Base-by-base conservation (phyloP, 1,140 invertebrate species). In the Sitodiplosis mosellana region DNA sequence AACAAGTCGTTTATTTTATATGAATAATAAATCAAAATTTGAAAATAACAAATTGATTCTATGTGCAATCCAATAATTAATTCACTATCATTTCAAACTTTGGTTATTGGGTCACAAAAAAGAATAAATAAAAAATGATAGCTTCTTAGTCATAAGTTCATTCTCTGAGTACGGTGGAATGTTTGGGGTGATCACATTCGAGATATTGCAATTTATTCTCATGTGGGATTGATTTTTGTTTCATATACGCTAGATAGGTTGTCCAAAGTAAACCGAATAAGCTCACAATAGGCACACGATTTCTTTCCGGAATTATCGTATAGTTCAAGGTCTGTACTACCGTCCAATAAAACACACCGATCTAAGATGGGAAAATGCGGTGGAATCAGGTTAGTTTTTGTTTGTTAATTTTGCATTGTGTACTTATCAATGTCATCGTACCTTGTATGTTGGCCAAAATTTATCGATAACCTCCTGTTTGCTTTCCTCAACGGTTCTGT, bases 161-260 rank as follows among this genome's bases (percentile, higher is more conserved):
- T 27, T 27, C 27, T 27, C 27, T 27, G 27, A 27, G 27, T 27
- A 10, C 27, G 27, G 27, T 10, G 27, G 27, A 27, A 27, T 27
- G 27, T 27, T 27, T 27, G 27, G 3, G 27, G 3, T 27, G 10
- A 27, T 27, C 27, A 27, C 27, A 27, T 27, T 10, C 27, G 10
- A 27, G 3, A 27, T 27, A 10, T 27, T 27, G 27, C 27, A 27
- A 3, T 27, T 27, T 27, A 27, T 27, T 27, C 10, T 27, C 27
- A 27, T 27, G 27, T 27, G 27, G 27, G 3, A 10, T 3, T 27
- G 27, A 27, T 27, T 3, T 27, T 49, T 81, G 72, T 61, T 89
- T 85, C 81, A 88, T 86, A 54, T 87, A 88, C 1, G 85, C 81
- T 45, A 90, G 66, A 60, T 87, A 88, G 53, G 79, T 79, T 19